Evolutionary conservation across 2,113 vertebrate genomes (phyloP).

Genomic region (Euleptes europaea): DNA sequence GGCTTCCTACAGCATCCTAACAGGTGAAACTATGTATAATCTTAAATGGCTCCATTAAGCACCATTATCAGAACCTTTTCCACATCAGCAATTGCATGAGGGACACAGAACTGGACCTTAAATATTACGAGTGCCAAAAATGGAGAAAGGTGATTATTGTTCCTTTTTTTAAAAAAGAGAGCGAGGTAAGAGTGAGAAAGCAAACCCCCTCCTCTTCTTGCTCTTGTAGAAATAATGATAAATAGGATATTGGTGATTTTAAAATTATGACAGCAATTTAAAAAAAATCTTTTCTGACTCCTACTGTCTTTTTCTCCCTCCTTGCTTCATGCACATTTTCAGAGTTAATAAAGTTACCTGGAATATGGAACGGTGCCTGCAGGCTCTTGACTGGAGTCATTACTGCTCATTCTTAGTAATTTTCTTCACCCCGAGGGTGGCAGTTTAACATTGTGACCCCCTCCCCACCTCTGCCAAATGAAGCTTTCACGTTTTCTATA

Average conservation of each 20-base stretch:
- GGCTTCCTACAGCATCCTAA: too few species aligned
- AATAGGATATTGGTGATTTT: slow-evolving; percentile 27
- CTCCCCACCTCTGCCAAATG: neutral
- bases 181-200: neutral
- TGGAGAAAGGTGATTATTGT: neutral
- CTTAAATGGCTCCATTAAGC: too few species aligned
- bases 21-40: too few species aligned
- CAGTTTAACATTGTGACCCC: slow-evolving; percentile 34
- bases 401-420: slow-evolving; percentile 37
- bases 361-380: slow-evolving; percentile 31
- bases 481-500: slow-evolving; percentile 49
- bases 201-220: too few species aligned
- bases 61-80: too few species aligned
- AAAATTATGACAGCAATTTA: slow-evolving; percentile 23
- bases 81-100: too few species aligned
- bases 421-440: slow-evolving; percentile 39
- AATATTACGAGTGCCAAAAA: neutral
- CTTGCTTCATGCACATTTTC: neutral
- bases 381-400: slow-evolving; percentile 26
- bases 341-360: slow-evolving; percentile 34
- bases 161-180: too few species aligned
- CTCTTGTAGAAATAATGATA: neutral
- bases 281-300: slow-evolving; percentile 23
- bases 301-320: neutral
- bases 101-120: neutral